A percentile compares a stretch with the other conserved stretches of the same genome.
Conservation (phyloP, 2,113 vertebrate species). For the Chaetorhynchus papuensis region DNA sequence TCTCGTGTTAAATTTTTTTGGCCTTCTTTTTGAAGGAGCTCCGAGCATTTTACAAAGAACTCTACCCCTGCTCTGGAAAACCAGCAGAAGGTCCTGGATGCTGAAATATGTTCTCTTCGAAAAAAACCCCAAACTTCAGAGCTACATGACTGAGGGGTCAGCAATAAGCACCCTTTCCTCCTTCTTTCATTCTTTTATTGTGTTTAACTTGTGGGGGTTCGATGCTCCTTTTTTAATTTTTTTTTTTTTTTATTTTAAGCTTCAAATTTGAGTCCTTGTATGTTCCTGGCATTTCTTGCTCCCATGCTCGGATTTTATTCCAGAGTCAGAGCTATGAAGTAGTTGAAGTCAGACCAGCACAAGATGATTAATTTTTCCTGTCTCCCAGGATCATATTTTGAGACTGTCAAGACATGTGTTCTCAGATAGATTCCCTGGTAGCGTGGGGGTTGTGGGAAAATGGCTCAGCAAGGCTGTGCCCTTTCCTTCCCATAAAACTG, state of each 20-base stretch:
- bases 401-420: not conserved
- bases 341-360: not conserved
- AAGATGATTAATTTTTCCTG: not conserved
- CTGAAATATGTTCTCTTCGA: not conserved
- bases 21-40: not conserved
- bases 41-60: not conserved
- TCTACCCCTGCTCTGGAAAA: not conserved
- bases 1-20: not conserved
- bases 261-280: accelerated
- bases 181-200: not conserved
- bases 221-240: accelerated
- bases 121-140: not conserved
- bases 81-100: not conserved
- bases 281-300: not conserved
- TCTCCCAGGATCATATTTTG: not conserved
- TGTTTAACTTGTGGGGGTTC: not conserved
- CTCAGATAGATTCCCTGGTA: not conserved
- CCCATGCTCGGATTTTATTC: not conserved
- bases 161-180: not conserved
- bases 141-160: not conserved
- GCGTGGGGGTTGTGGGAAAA: not conserved
- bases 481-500: not conserved
- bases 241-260: not conserved
- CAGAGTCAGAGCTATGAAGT: not conserved
- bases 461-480: not conserved